Conservation (phyloP, 2,888 invertebrate genomes). For the Metopia argyrocephala region DNA sequence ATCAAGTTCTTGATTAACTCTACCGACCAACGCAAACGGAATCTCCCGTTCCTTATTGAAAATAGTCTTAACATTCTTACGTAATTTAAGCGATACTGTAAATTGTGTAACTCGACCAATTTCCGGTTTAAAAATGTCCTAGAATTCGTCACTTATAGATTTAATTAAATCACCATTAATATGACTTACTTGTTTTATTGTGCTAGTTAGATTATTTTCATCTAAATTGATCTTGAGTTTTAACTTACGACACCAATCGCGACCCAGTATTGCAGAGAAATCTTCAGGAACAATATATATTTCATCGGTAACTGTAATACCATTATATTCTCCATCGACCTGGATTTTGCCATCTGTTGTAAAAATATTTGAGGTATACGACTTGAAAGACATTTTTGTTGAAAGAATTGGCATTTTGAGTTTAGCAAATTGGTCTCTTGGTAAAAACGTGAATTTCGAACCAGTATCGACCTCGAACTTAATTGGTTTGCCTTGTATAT, state of each 20-base stretch:
- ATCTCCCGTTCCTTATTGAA: conserved; percentile 8
- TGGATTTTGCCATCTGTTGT: conserved; percentile 45
- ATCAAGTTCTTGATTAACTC: conserved; percentile 17
- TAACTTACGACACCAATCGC: conserved; percentile 26
- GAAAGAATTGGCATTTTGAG: conserved; percentile 31
- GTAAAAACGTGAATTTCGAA: conserved; percentile 38
- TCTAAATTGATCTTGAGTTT: too few relatives aligned
- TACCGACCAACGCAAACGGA: conserved; percentile 10
- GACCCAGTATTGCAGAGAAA: conserved; percentile 36
- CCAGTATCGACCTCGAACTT: too few relatives aligned
- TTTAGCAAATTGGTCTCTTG: conserved; percentile 30
- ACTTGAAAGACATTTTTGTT: conserved; percentile 33
- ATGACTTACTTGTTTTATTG: too few relatives aligned
- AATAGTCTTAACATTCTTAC: too few relatives aligned
- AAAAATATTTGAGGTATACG: conserved; percentile 41
- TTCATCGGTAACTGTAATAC: conserved; percentile 39
- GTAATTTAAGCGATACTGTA: conserved; percentile 38
- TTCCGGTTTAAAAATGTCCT: conserved; percentile 21
- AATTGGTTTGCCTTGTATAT: conserved; percentile 31
- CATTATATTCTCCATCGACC: conserved; percentile 33
- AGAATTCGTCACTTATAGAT: not conserved
- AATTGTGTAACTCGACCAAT: too few relatives aligned
- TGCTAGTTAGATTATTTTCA: too few relatives aligned
- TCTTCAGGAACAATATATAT: conserved; percentile 53
- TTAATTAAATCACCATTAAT: too few relatives aligned